These are phyloP conservation scores for Anolis carolinensis DNA, from an alignment of 2,113 vertebrate genomes.

Conservation along the genomic window DNA sequence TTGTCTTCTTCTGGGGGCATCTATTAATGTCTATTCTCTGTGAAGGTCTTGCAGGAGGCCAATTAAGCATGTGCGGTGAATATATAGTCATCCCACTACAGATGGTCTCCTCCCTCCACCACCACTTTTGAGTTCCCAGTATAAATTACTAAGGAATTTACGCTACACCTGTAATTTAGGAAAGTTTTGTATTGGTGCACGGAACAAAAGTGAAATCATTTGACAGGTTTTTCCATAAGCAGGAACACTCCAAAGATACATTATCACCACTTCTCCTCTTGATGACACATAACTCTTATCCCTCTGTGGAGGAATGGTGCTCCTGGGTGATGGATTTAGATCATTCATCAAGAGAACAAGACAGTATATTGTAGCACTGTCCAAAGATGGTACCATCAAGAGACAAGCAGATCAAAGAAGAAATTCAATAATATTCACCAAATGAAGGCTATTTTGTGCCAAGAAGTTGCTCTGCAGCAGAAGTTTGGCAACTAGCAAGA, in stretches of 20 bases:
- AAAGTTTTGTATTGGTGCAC: constrained; percentile 47
- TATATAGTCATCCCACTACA: background rate
- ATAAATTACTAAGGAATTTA: background rate
- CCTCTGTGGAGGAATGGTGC: constrained; percentile 56
- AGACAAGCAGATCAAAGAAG: constrained; percentile 64
- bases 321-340: constrained; percentile 69
- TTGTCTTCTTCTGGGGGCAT: no score
- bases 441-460: constrained; percentile 59
- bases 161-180: background rate
- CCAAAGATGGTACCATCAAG: constrained; percentile 68
- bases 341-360: constrained; percentile 73
- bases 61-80: background rate
- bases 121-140: background rate
- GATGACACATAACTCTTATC: constrained; percentile 65
- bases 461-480: constrained; percentile 64
- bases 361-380: constrained; percentile 60
- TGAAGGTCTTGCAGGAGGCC: background rate
- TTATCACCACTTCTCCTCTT: constrained; percentile 58
- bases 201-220: constrained; percentile 46
- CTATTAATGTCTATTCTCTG: no score
- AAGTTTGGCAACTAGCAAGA: constrained; percentile 70
- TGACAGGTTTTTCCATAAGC: constrained; percentile 53
- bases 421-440: constrained; percentile 67
- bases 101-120: background rate
- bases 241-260: constrained; percentile 43